phyloP scores from a whole-genome alignment of 2,888 invertebrate species.

The Troides helena region DNA sequence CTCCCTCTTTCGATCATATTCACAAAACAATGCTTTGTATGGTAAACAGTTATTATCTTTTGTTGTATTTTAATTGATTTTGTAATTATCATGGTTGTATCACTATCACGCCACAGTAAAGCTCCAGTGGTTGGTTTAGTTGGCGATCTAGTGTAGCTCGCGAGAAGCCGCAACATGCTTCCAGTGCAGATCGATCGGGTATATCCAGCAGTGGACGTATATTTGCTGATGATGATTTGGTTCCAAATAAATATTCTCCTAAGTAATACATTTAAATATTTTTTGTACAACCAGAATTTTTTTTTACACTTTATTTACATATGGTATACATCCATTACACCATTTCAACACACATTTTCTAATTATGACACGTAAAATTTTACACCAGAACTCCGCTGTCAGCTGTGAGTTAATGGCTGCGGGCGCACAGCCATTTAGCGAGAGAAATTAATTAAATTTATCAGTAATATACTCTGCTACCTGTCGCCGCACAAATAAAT shows the following conservation, averaged over 20 bases:
- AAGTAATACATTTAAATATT: no score
- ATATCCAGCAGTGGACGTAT: no score
- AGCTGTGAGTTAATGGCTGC: constrained; percentile 25
- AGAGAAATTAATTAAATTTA: constrained; percentile 27
- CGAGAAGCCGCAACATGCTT: no score
- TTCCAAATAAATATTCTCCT: no score
- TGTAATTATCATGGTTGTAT: background rate
- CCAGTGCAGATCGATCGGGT: no score
- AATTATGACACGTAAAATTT: constrained; percentile 29
- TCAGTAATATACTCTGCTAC: constrained; percentile 16
- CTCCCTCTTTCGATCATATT: constrained; percentile 52
- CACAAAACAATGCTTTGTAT: constrained; percentile 58
- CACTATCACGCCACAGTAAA: background rate
- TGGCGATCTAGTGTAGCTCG: no score
- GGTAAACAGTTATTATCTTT: constrained; percentile 47
- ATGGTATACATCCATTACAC: constrained; percentile 21
- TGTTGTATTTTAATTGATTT: background rate
- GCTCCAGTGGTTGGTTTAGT: no score
- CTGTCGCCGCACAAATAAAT: constrained; percentile 11
- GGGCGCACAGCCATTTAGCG: constrained; percentile 22
- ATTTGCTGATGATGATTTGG: no score
- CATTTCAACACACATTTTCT: constrained; percentile 24
- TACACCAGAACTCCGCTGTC: constrained; percentile 27
- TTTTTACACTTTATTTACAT: background rate
- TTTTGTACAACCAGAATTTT: background rate